Evolutionary conservation across 2,888 invertebrate species (phyloP), one percentile per base, ranked within the genome.

Genomic region (Pseudococcus viburni): DNA sequence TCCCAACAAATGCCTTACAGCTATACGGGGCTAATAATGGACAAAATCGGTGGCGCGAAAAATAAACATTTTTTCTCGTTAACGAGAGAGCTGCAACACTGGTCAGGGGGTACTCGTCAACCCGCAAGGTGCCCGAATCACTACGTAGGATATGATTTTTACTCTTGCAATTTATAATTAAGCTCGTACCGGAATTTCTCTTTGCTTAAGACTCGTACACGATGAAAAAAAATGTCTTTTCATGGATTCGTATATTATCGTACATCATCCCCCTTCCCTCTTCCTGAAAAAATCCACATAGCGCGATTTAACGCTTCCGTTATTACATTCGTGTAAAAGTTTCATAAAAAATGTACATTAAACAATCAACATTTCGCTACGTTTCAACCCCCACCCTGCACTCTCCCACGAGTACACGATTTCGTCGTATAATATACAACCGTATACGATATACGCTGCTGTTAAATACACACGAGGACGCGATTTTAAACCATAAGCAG

Each of bases 51-150:
- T 33, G 33, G 39, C 33, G 73, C 73, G 73, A 73, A 73, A 73
- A 73, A 73, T 73, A 73, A 73, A 73, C 73, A 73, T 33, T 73
- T 73, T 73, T 73, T 73, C 39, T 73, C 73, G 73, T 73, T 73
- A 73, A 73, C 73, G 33, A 73, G 73, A 73, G 73, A 7, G 4
- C 12, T 26, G 68, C 68, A 26, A 26, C 68, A 55, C n/a, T 55
- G 55, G 51, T 12, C 8, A 8, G 8, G 48, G 48, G n/a, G 15
- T 64, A 15, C 33, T 73, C 73, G 73, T 73, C 73, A 73, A 73
- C 15, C 73, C 73, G 33, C 73, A 73, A 33, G 73, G 33, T 11
- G 33, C 33, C 6, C 39, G 6, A 73, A 3, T 1, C 64, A 7
- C 22, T 22, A 64, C 0, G 42, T 42, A 42, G 0, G 8, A 42